These are phyloP conservation scores for Scrobipalpa costella DNA, from an alignment of 2,888 invertebrate genomes.

Conservation along the genomic window DNA sequence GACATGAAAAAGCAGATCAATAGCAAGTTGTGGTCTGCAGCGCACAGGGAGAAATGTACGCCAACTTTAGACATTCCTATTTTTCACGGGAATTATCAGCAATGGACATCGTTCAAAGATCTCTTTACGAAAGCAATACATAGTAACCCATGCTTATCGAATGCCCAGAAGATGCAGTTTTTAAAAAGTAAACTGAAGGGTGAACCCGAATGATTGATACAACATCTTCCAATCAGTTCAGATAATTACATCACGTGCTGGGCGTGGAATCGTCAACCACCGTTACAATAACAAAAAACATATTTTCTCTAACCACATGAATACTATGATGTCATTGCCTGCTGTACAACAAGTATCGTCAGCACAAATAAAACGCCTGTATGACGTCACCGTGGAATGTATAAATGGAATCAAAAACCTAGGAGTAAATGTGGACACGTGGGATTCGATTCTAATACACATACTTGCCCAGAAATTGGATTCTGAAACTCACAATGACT, in stretches of 20 bases:
- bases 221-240: slow-evolving; percentile 34
- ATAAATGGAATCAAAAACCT: slow-evolving; percentile 24
- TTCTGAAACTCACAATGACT: slow-evolving; percentile 7
- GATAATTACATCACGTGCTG: slow-evolving; percentile 35
- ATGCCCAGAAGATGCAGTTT: slow-evolving; percentile 36
- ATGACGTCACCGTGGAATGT: slow-evolving; percentile 20
- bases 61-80: slow-evolving; percentile 34
- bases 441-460: slow-evolving; percentile 20
- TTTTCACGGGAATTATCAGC: slow-evolving; percentile 33
- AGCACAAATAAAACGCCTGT: slow-evolving; percentile 16
- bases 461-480: slow-evolving; percentile 8
- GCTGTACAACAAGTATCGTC: no score
- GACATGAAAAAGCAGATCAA: slow-evolving; percentile 32
- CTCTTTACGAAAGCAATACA: slow-evolving; percentile 38
- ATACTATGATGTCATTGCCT: no score
- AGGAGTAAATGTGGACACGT: slow-evolving; percentile 11
- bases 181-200: slow-evolving; percentile 34
- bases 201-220: slow-evolving; percentile 34
- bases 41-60: slow-evolving; percentile 33
- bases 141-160: slow-evolving; percentile 32
- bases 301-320: slow-evolving; percentile 14
- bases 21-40: slow-evolving; percentile 33
- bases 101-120: slow-evolving; percentile 35
- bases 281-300: slow-evolving; percentile 24
- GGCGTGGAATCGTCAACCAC: slow-evolving; percentile 30